Percentiles rank a stretch among this genome's conserved stretches.
Conservation (phyloP, 2,797 vertebrate genomes). For the Pseudochaenichthys georgianus region DNA sequence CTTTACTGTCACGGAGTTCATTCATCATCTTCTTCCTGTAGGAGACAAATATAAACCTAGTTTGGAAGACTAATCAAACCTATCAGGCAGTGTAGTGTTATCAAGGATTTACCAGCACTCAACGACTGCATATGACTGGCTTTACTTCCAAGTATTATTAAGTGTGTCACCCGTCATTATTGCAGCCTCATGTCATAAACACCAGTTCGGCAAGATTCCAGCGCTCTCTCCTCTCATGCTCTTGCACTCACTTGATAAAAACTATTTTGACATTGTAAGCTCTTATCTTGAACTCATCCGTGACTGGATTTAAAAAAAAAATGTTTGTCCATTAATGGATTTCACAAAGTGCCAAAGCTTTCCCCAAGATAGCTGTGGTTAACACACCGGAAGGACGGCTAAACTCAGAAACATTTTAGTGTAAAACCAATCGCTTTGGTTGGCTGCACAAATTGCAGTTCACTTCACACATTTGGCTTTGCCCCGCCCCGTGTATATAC, state of each 20-base stretch:
- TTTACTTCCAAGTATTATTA: slow-evolving; percentile 15
- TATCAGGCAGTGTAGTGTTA: not conserved
- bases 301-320: not conserved
- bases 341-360: slow-evolving; percentile 15
- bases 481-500: slow-evolving; percentile 1
- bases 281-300: slow-evolving; percentile 5
- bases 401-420: not conserved
- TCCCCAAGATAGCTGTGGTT: slow-evolving; percentile 11
- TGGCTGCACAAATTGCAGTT: slow-evolving; percentile 28
- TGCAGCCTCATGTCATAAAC: slow-evolving; percentile 37
- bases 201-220: slow-evolving; percentile 41
- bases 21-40: slow-evolving; percentile 2
- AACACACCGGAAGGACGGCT: slow-evolving; percentile 1
- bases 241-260: not conserved
- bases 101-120: not conserved
- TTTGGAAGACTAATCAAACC: not conserved
- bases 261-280: not conserved
- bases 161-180: slow-evolving; percentile 31
- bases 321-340: not conserved
- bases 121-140: not conserved
- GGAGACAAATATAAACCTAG: not conserved
- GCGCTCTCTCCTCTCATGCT: not conserved
- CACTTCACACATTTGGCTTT: slow-evolving; percentile 30
- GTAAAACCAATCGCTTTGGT: not conserved
- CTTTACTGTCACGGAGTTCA: not conserved